These are phyloP conservation scores for Agonopterix arenella DNA, from an alignment of 2,888 invertebrate species.

Conservation along the genomic window DNA sequence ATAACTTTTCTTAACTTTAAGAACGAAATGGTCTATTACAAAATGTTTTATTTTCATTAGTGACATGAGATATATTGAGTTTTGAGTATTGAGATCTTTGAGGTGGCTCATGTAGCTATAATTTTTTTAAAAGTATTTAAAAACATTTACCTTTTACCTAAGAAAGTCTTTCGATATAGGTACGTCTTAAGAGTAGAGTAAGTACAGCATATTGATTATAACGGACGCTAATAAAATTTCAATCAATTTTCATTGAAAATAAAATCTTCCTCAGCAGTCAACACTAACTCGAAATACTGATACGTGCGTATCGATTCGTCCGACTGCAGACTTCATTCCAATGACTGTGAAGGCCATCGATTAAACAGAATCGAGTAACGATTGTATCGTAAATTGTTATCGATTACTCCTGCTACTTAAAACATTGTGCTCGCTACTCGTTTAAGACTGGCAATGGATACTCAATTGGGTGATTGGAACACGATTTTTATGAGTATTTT, in stretches of 20 bases:
- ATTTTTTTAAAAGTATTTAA: too few species aligned
- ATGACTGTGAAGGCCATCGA: constrained; percentile 28
- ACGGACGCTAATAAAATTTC: constrained; percentile 4
- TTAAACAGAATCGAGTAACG: constrained; percentile 18
- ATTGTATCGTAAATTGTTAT: background rate
- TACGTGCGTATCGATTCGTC: constrained; percentile 41
- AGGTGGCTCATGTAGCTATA: too few species aligned
- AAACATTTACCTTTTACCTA: too few species aligned
- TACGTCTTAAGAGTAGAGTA: too few species aligned
- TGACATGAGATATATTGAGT: too few species aligned
- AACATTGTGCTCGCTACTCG: background rate
- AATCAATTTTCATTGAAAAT: constrained; percentile 16
- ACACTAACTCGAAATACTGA: background rate
- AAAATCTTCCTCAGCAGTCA: constrained; percentile 7
- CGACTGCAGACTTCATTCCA: constrained; percentile 14
- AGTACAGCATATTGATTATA: too few species aligned
- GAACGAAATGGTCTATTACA: too few species aligned
- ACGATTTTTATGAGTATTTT: constrained; percentile 6
- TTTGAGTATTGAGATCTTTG: too few species aligned
- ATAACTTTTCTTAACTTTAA: too few species aligned
- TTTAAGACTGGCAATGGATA: constrained; percentile 11
- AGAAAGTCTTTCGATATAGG: too few species aligned
- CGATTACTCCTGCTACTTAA: background rate
- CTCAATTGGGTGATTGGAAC: constrained; percentile 4
- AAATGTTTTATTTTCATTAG: too few species aligned